Evolutionary conservation across 1,140 invertebrate species (phyloP).

Genomic region (Mesaphorura yosii): DNA sequence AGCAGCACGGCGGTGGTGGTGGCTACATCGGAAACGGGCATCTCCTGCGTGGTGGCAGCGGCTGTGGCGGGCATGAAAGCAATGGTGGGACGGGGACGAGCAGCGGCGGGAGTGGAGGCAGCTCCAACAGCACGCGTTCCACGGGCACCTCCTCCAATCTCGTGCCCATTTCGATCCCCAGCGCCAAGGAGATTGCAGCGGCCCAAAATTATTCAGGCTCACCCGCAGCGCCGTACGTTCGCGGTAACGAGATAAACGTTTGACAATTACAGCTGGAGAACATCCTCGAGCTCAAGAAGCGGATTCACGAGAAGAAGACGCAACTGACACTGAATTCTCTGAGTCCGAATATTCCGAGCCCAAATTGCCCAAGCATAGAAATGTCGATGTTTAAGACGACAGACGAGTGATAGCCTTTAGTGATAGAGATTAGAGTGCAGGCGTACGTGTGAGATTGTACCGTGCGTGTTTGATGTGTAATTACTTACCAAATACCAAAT

Average conservation of each 20-base stretch:
- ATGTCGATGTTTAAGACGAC: too few relatives aligned
- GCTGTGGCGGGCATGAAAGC: too few relatives aligned
- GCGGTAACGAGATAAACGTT: constrained; percentile 31
- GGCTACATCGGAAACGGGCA: too few relatives aligned
- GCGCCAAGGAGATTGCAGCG: background rate
- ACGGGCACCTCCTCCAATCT: too few relatives aligned
- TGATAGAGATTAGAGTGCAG: too few relatives aligned
- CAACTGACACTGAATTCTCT: background rate
- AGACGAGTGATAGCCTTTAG: too few relatives aligned
- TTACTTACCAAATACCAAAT: background rate
- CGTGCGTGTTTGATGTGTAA: background rate
- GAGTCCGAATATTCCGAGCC: background rate
- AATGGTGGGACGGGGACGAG: background rate
- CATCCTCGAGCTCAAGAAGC: constrained; percentile 2
- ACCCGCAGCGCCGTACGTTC: constrained; percentile 17
- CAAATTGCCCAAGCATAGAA: too few relatives aligned
- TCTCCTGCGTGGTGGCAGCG: too few relatives aligned
- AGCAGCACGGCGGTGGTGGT: too few relatives aligned
- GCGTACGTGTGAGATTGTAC: too few relatives aligned
- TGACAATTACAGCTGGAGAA: constrained; percentile 16
- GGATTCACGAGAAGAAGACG: background rate
- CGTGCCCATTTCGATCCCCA: background rate
- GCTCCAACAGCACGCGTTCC: too few relatives aligned
- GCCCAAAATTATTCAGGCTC: too few relatives aligned
- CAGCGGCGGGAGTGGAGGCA: constrained; percentile 1